Base-by-base conservation (phyloP, 92 coral and sea anemone species). In the Zoanthus sociatus region DNA sequence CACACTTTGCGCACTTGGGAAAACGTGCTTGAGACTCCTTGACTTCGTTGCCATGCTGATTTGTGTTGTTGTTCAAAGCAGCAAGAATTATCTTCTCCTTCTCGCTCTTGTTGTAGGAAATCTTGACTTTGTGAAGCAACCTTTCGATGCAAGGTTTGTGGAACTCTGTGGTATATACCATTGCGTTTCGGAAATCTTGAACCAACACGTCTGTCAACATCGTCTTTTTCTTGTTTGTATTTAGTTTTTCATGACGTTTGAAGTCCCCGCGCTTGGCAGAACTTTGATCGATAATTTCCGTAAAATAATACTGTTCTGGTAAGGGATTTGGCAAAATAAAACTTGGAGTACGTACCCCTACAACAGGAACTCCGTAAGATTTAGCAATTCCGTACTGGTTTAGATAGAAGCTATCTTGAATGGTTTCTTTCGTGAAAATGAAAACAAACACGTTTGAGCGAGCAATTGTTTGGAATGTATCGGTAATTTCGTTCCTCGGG, bases 321-420 rank as follows among this genome's bases (percentile, higher is more conserved):
- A 97, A 82, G 6, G 98, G 98, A 78, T 92, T 95, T 14, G 97
- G 98, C 94, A 97, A 83, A 79, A 97, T 93, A 44, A 93, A 97
- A 61, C 93, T 97, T 16, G 99, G 95, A 77, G 92, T 88, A 44
- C 99, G 91, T 17, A 97, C 83, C 6, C 99, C 99, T 16, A 97
- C 92, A 2, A 97, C 94, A 0, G 99, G 95, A 1, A 97, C 88
- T 68, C 95, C 94, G 88, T 92, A 92, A 6, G 98, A 92, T 78
- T 93, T 95, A 0, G 99, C 99, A 16, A 94, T 90, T n/a, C 99
- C 99, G 61, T 92, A 96, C 71, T 97, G 99, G 71, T 97, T 95
- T 45, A 97, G 86, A 73, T 92, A 97, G 70, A 92, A 97, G 3
- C 92, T 90, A 79, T 95, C 92, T 31, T 90, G 91, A 12, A 94